Percentiles rank a stretch among this genome's conserved stretches.
Conservation (phyloP, 2,797 vertebrate genomes). For the Melanogrammus aeglefinus region DNA sequence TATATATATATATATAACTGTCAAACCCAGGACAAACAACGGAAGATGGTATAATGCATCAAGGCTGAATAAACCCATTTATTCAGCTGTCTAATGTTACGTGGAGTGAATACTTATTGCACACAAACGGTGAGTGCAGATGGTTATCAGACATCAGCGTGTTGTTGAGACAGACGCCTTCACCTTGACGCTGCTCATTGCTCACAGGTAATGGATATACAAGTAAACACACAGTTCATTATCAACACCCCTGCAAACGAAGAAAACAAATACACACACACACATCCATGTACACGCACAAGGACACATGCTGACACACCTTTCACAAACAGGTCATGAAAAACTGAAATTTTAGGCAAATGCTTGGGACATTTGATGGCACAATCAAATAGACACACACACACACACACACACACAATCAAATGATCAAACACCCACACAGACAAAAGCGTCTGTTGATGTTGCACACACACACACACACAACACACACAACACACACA, state of each 20-base stretch:
- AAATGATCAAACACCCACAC: not conserved
- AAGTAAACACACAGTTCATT: conserved; percentile 52
- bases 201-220: conserved; percentile 62
- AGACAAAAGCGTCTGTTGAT: conserved; percentile 52
- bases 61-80: not conserved
- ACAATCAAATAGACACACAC: conserved; percentile 7
- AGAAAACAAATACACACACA: conserved; percentile 24
- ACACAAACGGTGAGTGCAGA: conserved; percentile 17
- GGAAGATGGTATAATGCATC: not conserved
- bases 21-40: not conserved
- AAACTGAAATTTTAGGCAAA: not conserved
- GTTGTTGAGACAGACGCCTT: conserved; percentile 42
- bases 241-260: conserved; percentile 31
- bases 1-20: too few relatives aligned
- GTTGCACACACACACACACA: conserved; percentile 36
- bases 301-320: not conserved
- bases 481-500: not conserved
- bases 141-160: conserved; percentile 50
- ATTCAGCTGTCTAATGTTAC: not conserved
- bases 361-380: conserved; percentile 1
- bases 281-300: not conserved
- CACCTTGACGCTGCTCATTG: conserved; percentile 53
- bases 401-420: conserved; percentile 5
- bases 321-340: not conserved
- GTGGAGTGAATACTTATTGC: not conserved